Evolutionary conservation across 2,113 vertebrate species (phyloP), one percentile per base, ranked within the genome.

Genomic region (Petromus typicus): DNA sequence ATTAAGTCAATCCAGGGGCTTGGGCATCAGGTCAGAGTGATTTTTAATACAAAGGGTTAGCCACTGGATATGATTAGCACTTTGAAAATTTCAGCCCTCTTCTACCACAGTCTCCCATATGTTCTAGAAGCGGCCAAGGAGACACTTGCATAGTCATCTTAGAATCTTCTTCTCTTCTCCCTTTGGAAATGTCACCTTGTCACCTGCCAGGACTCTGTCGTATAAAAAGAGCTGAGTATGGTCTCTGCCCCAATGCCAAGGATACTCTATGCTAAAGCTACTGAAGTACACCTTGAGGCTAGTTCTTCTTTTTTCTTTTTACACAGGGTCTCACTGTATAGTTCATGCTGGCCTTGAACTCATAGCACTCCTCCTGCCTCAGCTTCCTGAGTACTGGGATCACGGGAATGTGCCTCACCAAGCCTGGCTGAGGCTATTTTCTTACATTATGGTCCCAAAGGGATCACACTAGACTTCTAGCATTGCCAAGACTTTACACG

Each of bases 71-170:
- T 56, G 37, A 51, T 64, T n/a, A 78, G 78, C 16, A 63, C 40
- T 90, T 75, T 76, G 85, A 69, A 94, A 86, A 43, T 76, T 91
- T 91, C 30, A 67, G 30, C n/a, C 82, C 45, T 54, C 13, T 80
- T 75, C 78, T 85, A 54, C 27, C 59, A 86, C 30, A 40, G 25
- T 30, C 48, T 91, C 40, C 34, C 16, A 20, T 78, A 40, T 69
- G 3, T 89, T 90, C 85, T 82, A 43, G 25, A 90, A 92, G 16
- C 43, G 32, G n/a, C n/a, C 54, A 54, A 59, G 75, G 37, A 81
- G n/a, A 57, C 20, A 30, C n/a, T 45, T 34, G 16, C 23, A 5
- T 37, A 69, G 61, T 89, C 34, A 10, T 67, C n/a, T 89, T 9
- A 80, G 78, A 69, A 79, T 54, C 69, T 18, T 54, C 69, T 18